Percentiles rank a stretch among this genome's conserved stretches.
phyloP scores from a whole-genome alignment of 2,113 vertebrate species.

The Willisornis vidua region DNA sequence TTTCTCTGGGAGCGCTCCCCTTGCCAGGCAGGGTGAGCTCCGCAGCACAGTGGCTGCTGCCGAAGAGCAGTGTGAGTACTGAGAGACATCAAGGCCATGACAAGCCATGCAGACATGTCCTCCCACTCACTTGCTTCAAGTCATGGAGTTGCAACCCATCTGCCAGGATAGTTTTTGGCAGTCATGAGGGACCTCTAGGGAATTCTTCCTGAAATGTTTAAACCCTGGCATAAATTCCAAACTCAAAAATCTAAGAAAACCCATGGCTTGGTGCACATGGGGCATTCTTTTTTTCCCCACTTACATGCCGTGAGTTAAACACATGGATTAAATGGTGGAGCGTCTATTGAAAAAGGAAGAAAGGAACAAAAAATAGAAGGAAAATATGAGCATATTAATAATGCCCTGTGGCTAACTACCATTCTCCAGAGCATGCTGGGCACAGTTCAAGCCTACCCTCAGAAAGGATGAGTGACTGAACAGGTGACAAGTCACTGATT shows the following conservation, averaged over 20 bases:
- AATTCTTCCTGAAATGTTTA: neutral
- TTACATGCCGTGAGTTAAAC: neutral
- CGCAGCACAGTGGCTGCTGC: neutral
- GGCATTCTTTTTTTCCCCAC: neutral
- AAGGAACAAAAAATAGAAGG: neutral
- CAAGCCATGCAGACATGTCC: neutral
- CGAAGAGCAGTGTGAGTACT: neutral
- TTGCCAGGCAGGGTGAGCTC: neutral
- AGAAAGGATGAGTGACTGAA: neutral
- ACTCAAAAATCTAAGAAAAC: neutral
- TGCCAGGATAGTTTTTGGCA: slow-evolving; percentile 33
- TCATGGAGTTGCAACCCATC: neutral
- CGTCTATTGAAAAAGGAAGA: neutral
- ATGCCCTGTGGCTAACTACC: neutral
- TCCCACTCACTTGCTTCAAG: neutral
- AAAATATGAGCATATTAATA: neutral
- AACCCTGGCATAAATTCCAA: neutral
- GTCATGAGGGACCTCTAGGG: neutral
- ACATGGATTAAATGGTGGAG: neutral
- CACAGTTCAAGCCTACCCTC: neutral
- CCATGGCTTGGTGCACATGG: neutral
- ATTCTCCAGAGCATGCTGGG: neutral
- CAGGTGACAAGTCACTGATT: neutral
- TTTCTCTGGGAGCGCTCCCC: neutral
- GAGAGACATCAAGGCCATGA: neutral